Percentiles rank a stretch among this genome's conserved stretches.
These are phyloP conservation scores for Prionailurus bengalensis DNA, from an alignment of 2,113 vertebrate species.

Conservation along the genomic window DNA sequence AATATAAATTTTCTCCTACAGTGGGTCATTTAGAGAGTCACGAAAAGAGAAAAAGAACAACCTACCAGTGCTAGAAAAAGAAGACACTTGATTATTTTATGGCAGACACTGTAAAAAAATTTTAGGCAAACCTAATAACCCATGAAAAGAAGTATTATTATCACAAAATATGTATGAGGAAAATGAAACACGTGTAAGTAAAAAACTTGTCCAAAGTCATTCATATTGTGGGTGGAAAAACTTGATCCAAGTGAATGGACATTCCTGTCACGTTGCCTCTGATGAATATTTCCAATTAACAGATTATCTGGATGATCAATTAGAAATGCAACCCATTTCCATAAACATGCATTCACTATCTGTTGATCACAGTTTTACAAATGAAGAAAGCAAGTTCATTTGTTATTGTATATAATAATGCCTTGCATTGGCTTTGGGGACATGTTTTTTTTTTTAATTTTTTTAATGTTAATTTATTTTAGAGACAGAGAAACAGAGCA, in stretches of 20 bases:
- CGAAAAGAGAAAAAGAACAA: not conserved
- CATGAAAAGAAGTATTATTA: not conserved
- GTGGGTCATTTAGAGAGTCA: not conserved
- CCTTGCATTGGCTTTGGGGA: not conserved
- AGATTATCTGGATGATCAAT: conserved; percentile 1
- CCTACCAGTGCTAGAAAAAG: not conserved
- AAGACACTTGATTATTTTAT: not conserved
- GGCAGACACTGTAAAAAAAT: not conserved
- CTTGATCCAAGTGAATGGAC: not conserved
- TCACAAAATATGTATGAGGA: not conserved
- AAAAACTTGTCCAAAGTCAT: not conserved
- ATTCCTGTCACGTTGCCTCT: not conserved
- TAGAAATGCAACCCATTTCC: conserved; percentile 37
- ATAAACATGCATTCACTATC: not conserved
- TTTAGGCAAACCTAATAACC: not conserved
- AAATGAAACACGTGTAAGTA: not conserved
- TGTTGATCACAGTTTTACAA: not conserved
- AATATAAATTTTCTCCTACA: not conserved
- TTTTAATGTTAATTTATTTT: no score
- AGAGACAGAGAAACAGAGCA: no score
- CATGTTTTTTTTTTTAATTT: not conserved
- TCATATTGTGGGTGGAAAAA: not conserved
- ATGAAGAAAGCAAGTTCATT: not conserved
- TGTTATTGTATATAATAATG: not conserved
- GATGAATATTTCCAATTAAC: not conserved